These are phyloP conservation scores for Ischnura elegans DNA, from an alignment of 2,888 invertebrate genomes.

Conservation along the genomic window DNA sequence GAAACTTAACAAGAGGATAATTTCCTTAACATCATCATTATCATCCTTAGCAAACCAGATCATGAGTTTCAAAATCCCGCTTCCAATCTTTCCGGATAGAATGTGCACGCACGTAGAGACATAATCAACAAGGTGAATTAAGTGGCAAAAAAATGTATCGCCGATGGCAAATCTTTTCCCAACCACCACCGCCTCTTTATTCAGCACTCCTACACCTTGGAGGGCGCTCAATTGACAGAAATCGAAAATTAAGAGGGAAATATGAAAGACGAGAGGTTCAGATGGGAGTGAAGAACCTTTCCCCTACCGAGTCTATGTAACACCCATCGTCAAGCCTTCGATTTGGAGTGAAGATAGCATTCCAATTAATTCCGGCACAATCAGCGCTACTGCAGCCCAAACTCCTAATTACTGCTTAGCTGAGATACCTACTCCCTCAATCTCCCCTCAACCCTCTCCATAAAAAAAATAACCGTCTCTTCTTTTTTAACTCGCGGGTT, in stretches of 20 bases:
- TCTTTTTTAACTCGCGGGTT: constrained; percentile 24
- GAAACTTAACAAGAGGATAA: not conserved
- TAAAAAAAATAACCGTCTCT: not conserved
- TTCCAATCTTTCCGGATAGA: no score
- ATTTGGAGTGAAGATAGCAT: constrained; percentile 7
- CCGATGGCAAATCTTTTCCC: not conserved
- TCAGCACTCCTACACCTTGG: not conserved
- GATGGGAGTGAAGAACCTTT: not conserved
- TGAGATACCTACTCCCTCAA: not conserved
- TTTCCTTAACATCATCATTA: no score
- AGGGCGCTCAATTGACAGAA: not conserved
- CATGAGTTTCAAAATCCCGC: no score
- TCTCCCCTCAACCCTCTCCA: not conserved
- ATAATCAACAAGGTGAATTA: not conserved
- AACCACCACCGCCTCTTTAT: not conserved
- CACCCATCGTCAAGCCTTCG: constrained; percentile 19
- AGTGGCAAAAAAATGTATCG: not conserved
- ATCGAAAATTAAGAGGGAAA: not conserved
- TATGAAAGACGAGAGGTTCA: not conserved
- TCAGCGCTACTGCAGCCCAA: constrained; percentile 13
- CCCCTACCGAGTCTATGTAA: not conserved
- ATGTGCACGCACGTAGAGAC: no score
- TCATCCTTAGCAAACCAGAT: not conserved
- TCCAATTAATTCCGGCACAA: constrained; percentile 38
- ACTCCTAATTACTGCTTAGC: constrained; percentile 31